Conservation (phyloP, 2,888 invertebrate genomes). For the Andrena marginata region DNA sequence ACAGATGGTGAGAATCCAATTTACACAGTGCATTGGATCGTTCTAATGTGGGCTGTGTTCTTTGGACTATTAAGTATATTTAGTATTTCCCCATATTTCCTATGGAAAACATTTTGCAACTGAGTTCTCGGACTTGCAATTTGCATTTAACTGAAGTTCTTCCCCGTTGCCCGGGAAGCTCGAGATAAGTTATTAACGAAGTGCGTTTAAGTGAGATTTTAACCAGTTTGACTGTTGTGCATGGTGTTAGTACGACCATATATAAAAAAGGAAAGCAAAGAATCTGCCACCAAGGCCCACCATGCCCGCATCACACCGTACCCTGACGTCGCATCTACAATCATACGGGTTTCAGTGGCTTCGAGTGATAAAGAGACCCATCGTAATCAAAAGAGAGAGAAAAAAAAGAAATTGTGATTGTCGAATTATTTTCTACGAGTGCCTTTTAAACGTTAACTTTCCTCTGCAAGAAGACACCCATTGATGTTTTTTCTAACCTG, state of each 20-base stretch:
- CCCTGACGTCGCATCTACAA: constrained; percentile 71
- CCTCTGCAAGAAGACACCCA: constrained; percentile 74
- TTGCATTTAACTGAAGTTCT: constrained; percentile 82
- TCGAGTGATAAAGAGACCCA: constrained; percentile 73
- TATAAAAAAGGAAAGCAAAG: constrained; percentile 25
- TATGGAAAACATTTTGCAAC: constrained; percentile 78
- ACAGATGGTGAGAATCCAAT: constrained; percentile 98
- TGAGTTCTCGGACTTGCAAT: constrained; percentile 83
- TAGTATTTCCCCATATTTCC: constrained; percentile 84
- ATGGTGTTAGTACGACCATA: constrained; percentile 81
- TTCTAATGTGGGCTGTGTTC: constrained; percentile 98
- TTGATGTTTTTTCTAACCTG: constrained; percentile 68
- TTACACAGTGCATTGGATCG: constrained; percentile 95
- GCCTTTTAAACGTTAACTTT: constrained; percentile 82
- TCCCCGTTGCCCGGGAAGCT: constrained; percentile 77
- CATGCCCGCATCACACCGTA: constrained; percentile 76
- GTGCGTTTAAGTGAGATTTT: constrained; percentile 84
- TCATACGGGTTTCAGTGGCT: constrained; percentile 74
- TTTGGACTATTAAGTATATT: constrained; percentile 91
- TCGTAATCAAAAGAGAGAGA: constrained; percentile 70
- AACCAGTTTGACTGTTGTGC: constrained; percentile 82
- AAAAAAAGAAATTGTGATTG: constrained; percentile 68
- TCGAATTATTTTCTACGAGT: constrained; percentile 83
- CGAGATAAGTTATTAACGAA: constrained; percentile 81
- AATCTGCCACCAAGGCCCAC: constrained; percentile 74